Base-by-base conservation (phyloP, 2,113 vertebrate genomes). In the Callipepla squamata region DNA sequence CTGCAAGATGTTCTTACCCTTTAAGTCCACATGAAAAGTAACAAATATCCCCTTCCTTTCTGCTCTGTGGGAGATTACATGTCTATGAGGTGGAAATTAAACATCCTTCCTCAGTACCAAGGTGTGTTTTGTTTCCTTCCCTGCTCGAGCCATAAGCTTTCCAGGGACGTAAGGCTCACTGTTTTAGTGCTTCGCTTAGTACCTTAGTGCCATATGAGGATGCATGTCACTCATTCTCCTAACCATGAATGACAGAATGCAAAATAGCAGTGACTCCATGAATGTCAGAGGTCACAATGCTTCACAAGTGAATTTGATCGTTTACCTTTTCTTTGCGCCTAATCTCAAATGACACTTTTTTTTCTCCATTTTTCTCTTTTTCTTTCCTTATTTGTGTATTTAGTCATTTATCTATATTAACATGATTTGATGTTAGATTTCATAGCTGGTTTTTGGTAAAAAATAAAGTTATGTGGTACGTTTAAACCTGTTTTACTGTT, bases 11-110 rank as follows among this genome's bases (percentile, higher is more conserved):
- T 14, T 85, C 75, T 67, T 74, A 63, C 2, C 6, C 7, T 68
- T n/a, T 13, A 28, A 80, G 40, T 80, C 28, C 21, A 23, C 2
- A 9, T 75, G 48, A 61, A 75, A 72, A 51, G 34, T 50, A 1
- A 2, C 11, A 59, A 7, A 4, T 42, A 25, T 45, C 80, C 32
- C 53, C 42, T 63, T 70, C 10, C 2, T 66, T 38, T 53, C 17
- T 5, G 0, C 38, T n/a, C 0, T 9, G 20, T 21, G 19, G 70
- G 16, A 30, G 9, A 36, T 13, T 14, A 42, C 1, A 0, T 63
- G 18, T 62, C n/a, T 83, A 18, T 3, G 7, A 42, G 25, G 5
- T 34, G 51, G 45, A 87, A 66, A 12, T 65, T 68, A 19, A 79
- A 70, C n/a, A 53, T 67, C 7, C 13, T 77, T 68, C 63, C 55